phyloP scores from a whole-genome alignment of 1,140 invertebrate species.

The Asbolus verrucosus region DNA sequence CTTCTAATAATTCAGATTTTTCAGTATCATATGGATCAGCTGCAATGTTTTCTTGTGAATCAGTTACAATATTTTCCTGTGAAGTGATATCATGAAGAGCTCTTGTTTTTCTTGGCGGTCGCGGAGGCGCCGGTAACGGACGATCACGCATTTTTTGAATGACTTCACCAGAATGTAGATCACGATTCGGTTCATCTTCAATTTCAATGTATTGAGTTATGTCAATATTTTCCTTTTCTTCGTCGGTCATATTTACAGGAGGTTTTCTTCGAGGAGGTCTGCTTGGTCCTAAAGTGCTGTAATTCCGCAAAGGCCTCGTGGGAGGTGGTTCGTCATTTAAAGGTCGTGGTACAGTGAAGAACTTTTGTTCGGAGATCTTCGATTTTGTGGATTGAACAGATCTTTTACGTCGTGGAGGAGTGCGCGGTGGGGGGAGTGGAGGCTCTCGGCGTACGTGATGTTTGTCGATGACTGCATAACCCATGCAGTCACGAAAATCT shows the following conservation, averaged over 20 bases:
- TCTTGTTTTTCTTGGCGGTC: constrained; percentile 75
- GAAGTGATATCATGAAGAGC: constrained; percentile 60
- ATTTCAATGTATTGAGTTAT: constrained; percentile 73
- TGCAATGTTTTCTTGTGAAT: constrained; percentile 53
- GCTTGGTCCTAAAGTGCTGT: constrained; percentile 75
- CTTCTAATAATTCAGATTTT: constrained; percentile 62
- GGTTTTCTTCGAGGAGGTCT: constrained; percentile 70
- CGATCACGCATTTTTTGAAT: constrained; percentile 84
- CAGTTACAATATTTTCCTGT: constrained; percentile 50
- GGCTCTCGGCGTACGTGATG: constrained; percentile 67
- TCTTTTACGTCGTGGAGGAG: constrained; percentile 67
- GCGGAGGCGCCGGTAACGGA: constrained; percentile 83
- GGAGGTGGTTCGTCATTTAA: constrained; percentile 60
- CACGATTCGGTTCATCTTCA: constrained; percentile 70
- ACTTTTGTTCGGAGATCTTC: constrained; percentile 62
- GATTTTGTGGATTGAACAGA: constrained; percentile 58
- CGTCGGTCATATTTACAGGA: constrained; percentile 67
- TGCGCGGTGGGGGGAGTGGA: constrained; percentile 68
- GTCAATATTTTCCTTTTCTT: constrained; percentile 66
- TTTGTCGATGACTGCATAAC: constrained; percentile 78
- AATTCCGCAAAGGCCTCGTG: constrained; percentile 73
- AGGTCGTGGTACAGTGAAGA: constrained; percentile 69
- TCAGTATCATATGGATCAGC: neutral
- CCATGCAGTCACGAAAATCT: constrained; percentile 67
- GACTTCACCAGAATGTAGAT: constrained; percentile 77